Evolutionary conservation across 2,888 invertebrate genomes (phyloP).

Genomic region (Rhorus exstirpatorius): DNA sequence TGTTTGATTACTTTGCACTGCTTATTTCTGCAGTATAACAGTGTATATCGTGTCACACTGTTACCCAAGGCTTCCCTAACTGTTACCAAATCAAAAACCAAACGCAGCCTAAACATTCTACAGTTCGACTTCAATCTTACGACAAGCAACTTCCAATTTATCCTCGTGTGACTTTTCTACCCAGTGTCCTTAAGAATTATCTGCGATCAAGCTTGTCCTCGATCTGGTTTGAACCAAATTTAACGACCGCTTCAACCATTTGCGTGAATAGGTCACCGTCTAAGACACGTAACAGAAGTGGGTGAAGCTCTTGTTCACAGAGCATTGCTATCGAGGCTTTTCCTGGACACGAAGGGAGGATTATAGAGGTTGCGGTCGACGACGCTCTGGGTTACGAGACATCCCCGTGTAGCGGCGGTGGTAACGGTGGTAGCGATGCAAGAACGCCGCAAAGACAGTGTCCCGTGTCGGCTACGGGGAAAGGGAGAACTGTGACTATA

Average conservation of each 20-base stretch:
- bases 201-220: conserved; percentile 6
- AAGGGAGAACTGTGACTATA: conserved; percentile 16
- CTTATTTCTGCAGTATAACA: too few species aligned
- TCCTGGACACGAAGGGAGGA: conserved; percentile 28
- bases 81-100: too few species aligned
- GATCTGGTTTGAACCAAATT: conserved; percentile 4
- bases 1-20: too few species aligned
- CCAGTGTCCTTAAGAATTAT: neutral
- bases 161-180: neutral
- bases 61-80: too few species aligned
- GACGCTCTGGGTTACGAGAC: conserved; percentile 7
- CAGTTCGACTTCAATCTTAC: too few species aligned
- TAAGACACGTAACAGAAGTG: neutral
- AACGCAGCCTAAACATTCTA: too few species aligned
- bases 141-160: neutral
- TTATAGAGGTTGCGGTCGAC: conserved; percentile 37
- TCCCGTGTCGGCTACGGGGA: conserved; percentile 22
- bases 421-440: conserved; percentile 53
- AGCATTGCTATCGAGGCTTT: conserved; percentile 1
- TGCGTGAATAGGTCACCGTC: conserved; percentile 4
- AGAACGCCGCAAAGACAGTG: conserved; percentile 40
- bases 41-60: too few species aligned
- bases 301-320: neutral
- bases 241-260: conserved; percentile 12
- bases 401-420: conserved; percentile 40